phyloP scores from a whole-genome alignment of 2,113 vertebrate genomes.

The Murina feae region DNA sequence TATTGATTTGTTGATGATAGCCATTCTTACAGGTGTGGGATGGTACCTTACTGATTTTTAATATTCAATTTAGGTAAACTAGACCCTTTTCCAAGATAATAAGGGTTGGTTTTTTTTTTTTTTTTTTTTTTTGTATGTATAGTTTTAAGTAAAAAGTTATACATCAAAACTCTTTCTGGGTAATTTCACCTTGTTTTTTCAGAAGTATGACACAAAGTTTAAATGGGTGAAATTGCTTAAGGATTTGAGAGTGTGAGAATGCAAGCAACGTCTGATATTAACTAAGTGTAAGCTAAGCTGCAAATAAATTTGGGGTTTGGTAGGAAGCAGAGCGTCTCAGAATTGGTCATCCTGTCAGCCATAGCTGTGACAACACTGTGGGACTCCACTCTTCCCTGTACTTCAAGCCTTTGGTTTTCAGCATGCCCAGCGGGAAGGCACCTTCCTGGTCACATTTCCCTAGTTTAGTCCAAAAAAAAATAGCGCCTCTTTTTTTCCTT shows the following conservation, averaged over 20 bases:
- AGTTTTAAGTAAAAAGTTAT: background rate
- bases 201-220: background rate
- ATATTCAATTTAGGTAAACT: background rate
- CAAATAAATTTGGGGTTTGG: background rate
- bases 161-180: background rate
- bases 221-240: background rate
- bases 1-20: too few relatives aligned
- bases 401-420: background rate
- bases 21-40: too few relatives aligned
- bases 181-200: background rate
- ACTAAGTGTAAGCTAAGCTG: background rate
- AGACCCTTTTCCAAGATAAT: background rate
- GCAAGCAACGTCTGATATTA: background rate
- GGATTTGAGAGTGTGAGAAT: background rate
- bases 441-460: background rate
- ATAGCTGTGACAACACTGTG: background rate
- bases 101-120: too few relatives aligned
- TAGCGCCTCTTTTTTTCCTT: background rate
- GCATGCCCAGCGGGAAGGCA: fast-evolving
- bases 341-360: background rate
- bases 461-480: background rate
- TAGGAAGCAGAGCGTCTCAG: background rate
- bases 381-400: background rate
- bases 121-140: background rate
- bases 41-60: background rate